Evolutionary conservation across 2,113 vertebrate genomes (phyloP), one percentile per base, ranked within the genome.

Genomic region (Solea senegalensis): DNA sequence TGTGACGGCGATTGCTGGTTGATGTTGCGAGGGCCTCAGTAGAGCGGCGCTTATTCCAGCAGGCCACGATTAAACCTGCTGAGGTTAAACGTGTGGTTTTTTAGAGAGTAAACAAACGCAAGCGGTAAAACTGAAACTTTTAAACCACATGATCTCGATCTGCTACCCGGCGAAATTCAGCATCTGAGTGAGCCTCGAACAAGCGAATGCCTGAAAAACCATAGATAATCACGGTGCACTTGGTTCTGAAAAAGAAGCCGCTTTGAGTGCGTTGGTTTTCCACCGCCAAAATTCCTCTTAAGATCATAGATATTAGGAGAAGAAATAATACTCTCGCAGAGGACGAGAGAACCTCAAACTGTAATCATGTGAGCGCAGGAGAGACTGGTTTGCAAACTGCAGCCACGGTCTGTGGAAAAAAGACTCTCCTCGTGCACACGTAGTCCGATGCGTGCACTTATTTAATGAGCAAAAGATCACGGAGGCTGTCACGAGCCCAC

Each of bases 391-490:
- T 5, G 16, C 41, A 9, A 27, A 4, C 52, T 54, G 48, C 43
- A 57, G 54, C 41, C 41, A 48, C 43, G 65, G 53, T 27, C 66
- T 43, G 59, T 51, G 45, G 7, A n/a, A 61, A 21, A 27, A 34
- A 68, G 48, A 51, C 72, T 68, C 12, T 53, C 34, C n/a, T 43
- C 56, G 40, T 12, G 7, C 55, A 12, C 43, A 67, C 46, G 86
- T 73, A 58, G 34, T 79, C 75, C 66, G 49, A 65, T 27, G 43
- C 6, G 74, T 72, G 72, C 80, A 74, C 55, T 78, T 78, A 59
- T 87, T 84, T 88, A 92, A 89, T 87, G 86, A 89, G 83, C 57
- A 16, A 63, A 69, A 64, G 76, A 71, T 83, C 27, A 3, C 64
- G 9, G 59, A 77, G 79, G 76, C 82, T 53, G 68, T 62, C 87